Conservation (phyloP, 2,113 vertebrate genomes). For the Lophotis ruficrista region DNA sequence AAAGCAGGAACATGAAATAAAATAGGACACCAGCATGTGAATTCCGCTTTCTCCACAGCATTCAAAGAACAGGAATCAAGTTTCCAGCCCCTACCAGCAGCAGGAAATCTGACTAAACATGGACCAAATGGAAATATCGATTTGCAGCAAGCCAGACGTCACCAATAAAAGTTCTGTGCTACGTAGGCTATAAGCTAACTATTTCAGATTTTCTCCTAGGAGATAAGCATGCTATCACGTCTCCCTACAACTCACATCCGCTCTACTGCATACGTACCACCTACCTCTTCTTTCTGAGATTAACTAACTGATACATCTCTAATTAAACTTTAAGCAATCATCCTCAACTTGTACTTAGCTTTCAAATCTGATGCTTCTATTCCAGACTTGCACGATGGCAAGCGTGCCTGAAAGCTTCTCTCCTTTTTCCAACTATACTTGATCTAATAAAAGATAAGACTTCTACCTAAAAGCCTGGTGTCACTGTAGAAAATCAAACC, state of each 20-base stretch:
- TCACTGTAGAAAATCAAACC: background rate
- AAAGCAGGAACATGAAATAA: background rate
- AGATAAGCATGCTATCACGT: background rate
- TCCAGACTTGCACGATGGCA: background rate
- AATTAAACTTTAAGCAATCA: slow-evolving; percentile 35
- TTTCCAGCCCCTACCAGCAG: background rate
- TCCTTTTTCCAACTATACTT: background rate
- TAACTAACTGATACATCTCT: background rate
- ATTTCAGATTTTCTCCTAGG: background rate
- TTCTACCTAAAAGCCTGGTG: background rate
- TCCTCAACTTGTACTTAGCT: background rate
- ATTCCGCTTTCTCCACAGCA: background rate
- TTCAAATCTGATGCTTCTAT: slow-evolving; percentile 33
- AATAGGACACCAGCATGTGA: background rate
- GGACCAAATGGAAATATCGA: background rate
- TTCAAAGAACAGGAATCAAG: background rate
- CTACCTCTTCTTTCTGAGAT: background rate
- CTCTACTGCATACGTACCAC: background rate
- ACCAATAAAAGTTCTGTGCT: background rate
- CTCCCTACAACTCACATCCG: background rate
- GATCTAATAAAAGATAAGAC: background rate
- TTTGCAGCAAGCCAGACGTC: background rate
- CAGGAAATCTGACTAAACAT: background rate
- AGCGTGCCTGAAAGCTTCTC: background rate
- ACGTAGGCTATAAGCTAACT: background rate